phyloP scores from a whole-genome alignment of 2,888 invertebrate species.

The Epicampocera succincta region DNA sequence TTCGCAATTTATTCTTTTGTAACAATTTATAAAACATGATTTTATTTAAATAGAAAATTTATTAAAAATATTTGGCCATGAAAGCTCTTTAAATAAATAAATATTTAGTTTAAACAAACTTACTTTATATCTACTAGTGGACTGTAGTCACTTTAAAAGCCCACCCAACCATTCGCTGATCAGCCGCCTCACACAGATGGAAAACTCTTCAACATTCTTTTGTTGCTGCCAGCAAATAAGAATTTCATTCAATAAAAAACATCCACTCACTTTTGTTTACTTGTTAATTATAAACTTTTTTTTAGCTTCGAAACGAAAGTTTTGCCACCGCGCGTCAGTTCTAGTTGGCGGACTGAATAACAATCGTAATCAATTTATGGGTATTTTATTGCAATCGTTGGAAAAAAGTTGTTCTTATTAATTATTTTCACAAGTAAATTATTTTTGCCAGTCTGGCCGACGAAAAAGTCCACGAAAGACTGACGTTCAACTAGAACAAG shows the following conservation, averaged over 20 bases:
- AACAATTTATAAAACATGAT: too few species aligned
- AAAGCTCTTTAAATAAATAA: background rate
- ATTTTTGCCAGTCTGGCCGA: conserved; percentile 50
- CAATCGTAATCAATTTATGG: background rate
- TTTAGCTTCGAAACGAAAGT: background rate
- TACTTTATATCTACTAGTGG: background rate
- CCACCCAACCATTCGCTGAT: background rate
- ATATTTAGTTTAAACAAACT: background rate
- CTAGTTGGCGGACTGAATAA: conserved; percentile 3
- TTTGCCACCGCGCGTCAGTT: background rate
- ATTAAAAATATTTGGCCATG: too few species aligned
- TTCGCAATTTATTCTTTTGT: too few species aligned
- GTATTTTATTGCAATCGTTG: conserved; percentile 3
- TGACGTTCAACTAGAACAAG: conserved; percentile 23
- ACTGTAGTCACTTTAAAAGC: conserved; percentile 5
- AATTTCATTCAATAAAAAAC: background rate
- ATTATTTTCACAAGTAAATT: conserved; percentile 25
- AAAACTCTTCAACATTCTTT: background rate
- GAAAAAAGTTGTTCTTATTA: background rate
- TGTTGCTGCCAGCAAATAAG: background rate
- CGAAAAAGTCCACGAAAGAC: conserved; percentile 59
- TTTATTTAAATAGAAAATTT: too few species aligned
- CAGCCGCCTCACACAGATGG: background rate
- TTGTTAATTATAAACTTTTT: background rate
- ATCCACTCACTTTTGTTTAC: background rate